Evolutionary conservation across 2,888 invertebrate genomes (phyloP), one percentile per base, ranked within the genome.

Genomic region (Globia sparganii): DNA sequence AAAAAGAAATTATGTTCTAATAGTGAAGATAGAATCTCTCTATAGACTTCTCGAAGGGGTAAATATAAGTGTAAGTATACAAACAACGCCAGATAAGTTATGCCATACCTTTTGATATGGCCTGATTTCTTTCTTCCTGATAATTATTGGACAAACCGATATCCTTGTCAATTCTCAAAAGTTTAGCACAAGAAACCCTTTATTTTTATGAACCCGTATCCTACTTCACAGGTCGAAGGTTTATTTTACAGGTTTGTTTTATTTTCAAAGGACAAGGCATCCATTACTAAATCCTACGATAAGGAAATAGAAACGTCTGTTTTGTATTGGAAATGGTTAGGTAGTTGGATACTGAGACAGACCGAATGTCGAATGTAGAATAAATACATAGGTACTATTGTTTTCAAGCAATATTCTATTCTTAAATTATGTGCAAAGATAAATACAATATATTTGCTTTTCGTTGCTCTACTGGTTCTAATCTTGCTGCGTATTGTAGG

Each of bases 191-290:
- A n/a, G 34, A 66, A 58, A 66, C 31, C 9, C 31, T 78, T 34
- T 59, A 21, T 34, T 34, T 37, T 25, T 21, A 11, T 25, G 4
- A 13, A 1, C 8, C 6, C 49, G 49, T 49, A 21, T 49, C 49
- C 25, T 53, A 25, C 4, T n/a, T n/a, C n/a, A 11, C 53, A 53
- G 49, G 21, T 5, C 46, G 46, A 46, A 49, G 6, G 21, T 21
- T 49, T 49, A 49, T 0, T 37, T 77, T 25, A 31, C 4, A 72
- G 15, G 46, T 34, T n/a, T n/a, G n/a, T n/a, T n/a, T n/a, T 79
- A 21, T 79, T 79, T 69, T 59, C 3, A 69, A 59, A 61, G 80
- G 77, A 79, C 70, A 11, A 4, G 37, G n/a, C 53, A 25, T 21
- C 40, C 21, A 40, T 61, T n/a, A 59, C 58, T n/a, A 21, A 59